Evolutionary conservation across 2,888 invertebrate genomes (phyloP), one percentile per base, ranked within the genome.

Genomic region (Lamellibrachia satsuma): DNA sequence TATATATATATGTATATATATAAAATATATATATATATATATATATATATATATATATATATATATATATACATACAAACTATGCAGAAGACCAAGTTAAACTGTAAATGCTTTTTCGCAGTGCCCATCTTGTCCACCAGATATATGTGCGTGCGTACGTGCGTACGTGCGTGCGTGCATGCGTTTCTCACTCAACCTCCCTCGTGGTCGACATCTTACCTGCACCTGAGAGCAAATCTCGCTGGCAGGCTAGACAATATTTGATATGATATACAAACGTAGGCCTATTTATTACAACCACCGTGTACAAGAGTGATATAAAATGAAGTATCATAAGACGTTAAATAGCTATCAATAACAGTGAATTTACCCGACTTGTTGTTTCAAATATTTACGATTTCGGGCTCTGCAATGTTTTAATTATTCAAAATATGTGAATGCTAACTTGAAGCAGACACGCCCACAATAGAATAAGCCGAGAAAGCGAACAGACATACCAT

Each of bases 1-100:
- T 1, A 90, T 90, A 90, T n/a, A 90, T 90, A 90, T 90, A 90
- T 90, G 1, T 90, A 90, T 90, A 90, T n/a, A 90, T 90, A 90
- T 90, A 90, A 90, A 15, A 90, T 90, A 90, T 90, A 90, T 90
- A 90, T 90, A 90, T 90, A 90, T 90, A 90, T 90, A 90, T 90
- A 90, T n/a, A 90, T 90, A 90, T 90, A 90, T 90, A 90, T 90
- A 90, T 90, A 90, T n/a, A 90, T 90, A 90, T 90, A 90, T 1
- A 90, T 1, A 90, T 1, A 90, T 90, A 90, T 1, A 90, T 90
- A 90, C n/a, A 90, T 90, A 90, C n/a, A 90, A 22, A 90, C 15
- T 1, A 90, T 90, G n/a, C 90, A n/a, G 90, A 15, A 22, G n/a
- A 90, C n/a, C n/a, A 90, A 22, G n/a, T 22, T 90, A 22, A 90